phyloP scores from a whole-genome alignment of 2,113 vertebrate genomes.

The Myxocyprinus asiaticus region DNA sequence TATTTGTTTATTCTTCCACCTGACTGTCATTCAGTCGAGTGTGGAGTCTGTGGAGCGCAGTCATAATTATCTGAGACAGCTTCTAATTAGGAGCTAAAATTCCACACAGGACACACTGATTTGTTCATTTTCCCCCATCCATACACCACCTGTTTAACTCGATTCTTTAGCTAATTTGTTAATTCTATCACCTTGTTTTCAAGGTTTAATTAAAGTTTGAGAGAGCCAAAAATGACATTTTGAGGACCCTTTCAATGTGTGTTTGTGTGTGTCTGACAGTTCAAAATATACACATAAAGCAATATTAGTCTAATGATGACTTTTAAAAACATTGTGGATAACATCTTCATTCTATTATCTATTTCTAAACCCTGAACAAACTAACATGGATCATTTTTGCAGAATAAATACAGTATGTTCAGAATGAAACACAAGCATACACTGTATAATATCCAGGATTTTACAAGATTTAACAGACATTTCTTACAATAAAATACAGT shows the following conservation, averaged over 20 bases:
- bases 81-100: constrained; percentile 80
- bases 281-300: too few species aligned
- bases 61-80: constrained; percentile 81
- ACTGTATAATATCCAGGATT: too few species aligned
- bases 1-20: constrained; percentile 72
- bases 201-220: constrained; percentile 76
- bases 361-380: too few species aligned
- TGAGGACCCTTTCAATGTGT: constrained; percentile 62
- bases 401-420: too few species aligned
- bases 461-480: too few species aligned
- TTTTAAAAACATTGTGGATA: too few species aligned
- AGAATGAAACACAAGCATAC: too few species aligned
- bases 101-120: constrained; percentile 78
- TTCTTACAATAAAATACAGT: too few species aligned
- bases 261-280: too few species aligned
- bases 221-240: constrained; percentile 75
- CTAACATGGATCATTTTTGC: too few species aligned
- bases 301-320: neutral
- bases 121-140: constrained; percentile 77
- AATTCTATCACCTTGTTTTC: constrained; percentile 74
- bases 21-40: constrained; percentile 67
- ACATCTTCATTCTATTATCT: too few species aligned
- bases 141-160: constrained; percentile 80
- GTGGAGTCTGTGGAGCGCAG: constrained; percentile 68
- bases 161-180: constrained; percentile 81